These are phyloP conservation scores for Hybognathus amarus DNA, from an alignment of 2,797 vertebrate genomes.

Conservation along the genomic window DNA sequence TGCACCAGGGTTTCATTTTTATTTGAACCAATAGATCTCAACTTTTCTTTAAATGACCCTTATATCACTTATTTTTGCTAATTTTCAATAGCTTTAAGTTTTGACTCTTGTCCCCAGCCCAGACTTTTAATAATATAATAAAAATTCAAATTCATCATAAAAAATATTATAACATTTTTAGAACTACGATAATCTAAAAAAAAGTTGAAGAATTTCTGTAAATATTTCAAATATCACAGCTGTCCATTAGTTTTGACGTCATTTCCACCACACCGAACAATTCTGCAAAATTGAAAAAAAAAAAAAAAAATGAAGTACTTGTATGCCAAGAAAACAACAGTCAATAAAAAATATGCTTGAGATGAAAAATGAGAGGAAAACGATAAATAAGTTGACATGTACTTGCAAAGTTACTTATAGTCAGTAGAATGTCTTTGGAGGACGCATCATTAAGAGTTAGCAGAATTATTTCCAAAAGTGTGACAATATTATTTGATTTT, in stretches of 20 bases:
- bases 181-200: neutral
- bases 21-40: neutral
- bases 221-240: neutral
- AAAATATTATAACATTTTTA: neutral
- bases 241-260: neutral
- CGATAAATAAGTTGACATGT: no score
- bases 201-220: neutral
- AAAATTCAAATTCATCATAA: neutral
- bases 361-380: neutral
- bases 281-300: no score
- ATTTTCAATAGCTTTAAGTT: neutral
- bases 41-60: neutral
- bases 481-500: neutral
- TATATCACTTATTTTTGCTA: neutral
- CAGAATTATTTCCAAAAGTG: neutral
- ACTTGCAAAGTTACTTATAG: no score
- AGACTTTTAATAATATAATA: neutral
- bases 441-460: no score
- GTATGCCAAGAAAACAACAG: neutral
- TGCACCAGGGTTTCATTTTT: neutral
- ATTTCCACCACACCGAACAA: neutral
- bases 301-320: neutral
- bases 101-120: neutral
- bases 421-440: no score
- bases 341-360: neutral